Conservation (phyloP, 2,113 vertebrate genomes). For the Datnioides undecimradiatus region DNA sequence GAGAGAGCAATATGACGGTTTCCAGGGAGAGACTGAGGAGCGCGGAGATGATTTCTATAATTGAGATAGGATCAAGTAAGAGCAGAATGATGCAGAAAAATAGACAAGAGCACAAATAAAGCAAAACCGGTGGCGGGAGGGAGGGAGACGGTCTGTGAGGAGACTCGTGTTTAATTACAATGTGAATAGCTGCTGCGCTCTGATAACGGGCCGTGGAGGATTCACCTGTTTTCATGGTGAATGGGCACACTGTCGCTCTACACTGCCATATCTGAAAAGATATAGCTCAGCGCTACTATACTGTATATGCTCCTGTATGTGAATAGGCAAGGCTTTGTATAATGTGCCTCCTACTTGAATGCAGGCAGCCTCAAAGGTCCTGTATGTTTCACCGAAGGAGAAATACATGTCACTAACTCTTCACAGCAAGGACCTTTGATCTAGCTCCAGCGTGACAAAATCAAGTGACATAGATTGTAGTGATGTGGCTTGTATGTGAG, state of each 20-base stretch:
- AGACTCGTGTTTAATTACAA: conserved; percentile 65
- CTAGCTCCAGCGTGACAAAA: not conserved
- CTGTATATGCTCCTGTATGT: conserved; percentile 1
- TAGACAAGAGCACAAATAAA: conserved; percentile 48
- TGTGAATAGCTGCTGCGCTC: conserved; percentile 59
- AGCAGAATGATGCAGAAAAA: conserved; percentile 51
- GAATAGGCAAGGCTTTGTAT: not conserved
- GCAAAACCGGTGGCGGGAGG: conserved; percentile 11
- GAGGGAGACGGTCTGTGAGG: conserved; percentile 39
- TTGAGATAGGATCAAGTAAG: conserved; percentile 60
- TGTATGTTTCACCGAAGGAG: not conserved
- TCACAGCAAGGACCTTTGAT: not conserved
- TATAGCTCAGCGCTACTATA: not conserved
- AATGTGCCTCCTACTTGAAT: not conserved
- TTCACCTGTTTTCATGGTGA: conserved; percentile 58
- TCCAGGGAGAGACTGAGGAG: conserved; percentile 52
- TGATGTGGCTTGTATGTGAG: not conserved
- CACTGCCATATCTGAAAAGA: conserved; percentile 19
- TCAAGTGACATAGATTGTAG: not conserved
- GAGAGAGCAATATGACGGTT: conserved; percentile 34
- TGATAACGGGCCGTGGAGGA: conserved; percentile 63
- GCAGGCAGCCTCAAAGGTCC: conserved; percentile 15
- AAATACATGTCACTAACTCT: not conserved
- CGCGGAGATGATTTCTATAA: conserved; percentile 59
- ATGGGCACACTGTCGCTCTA: conserved; percentile 7